Base-by-base conservation (phyloP, 2,888 invertebrate genomes). In the Aricia artaxerxes region DNA sequence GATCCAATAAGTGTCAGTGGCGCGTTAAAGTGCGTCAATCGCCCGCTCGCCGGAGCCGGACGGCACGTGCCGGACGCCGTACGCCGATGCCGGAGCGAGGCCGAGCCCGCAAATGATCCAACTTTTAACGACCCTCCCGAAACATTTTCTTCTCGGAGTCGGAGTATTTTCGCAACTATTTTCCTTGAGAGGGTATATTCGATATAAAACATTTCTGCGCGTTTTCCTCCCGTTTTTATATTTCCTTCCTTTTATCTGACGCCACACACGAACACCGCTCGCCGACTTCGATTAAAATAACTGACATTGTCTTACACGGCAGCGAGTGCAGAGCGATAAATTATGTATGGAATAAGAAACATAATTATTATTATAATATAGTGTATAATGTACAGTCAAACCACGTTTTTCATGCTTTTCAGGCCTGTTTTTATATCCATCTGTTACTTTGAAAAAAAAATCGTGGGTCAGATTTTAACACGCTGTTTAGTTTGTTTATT, bases 131-230 rank as follows among this genome's bases (percentile, higher is more conserved):
- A 69, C 5, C 35, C 35, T 38, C 69, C 4, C 69, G 69, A 38
- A 69, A 69, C 16, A 38, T 69, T 69, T 69, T 69, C 69, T 16
- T 11, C 11, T 31, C 64, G 31, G 64, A 6, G 11, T 69, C 64
- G 64, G 35, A 69, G 64, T 69, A 35, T 69, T 69, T 69, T 38
- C 69, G 35, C 69, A 69, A 35, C 69, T 38, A 69, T 69, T 69
- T 69, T 69, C 69, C 69, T 69, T 69, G 11, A 38, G 69, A 69
- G 69, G 69, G 69, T 38, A 69, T 13, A 69, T 69, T 35, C 13
- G 69, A 69, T 69, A 69, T 69, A 69, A 69, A 69, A 69, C 69
- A 69, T 69, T 69, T 69, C 35, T 38, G 69, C 69, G 35, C 69
- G 13, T 69, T 69, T 69, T 38, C 69, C 69, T 35, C 35, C 69